phyloP scores from a whole-genome alignment of 2,797 vertebrate species.

The Sylvilagus floridanus region DNA sequence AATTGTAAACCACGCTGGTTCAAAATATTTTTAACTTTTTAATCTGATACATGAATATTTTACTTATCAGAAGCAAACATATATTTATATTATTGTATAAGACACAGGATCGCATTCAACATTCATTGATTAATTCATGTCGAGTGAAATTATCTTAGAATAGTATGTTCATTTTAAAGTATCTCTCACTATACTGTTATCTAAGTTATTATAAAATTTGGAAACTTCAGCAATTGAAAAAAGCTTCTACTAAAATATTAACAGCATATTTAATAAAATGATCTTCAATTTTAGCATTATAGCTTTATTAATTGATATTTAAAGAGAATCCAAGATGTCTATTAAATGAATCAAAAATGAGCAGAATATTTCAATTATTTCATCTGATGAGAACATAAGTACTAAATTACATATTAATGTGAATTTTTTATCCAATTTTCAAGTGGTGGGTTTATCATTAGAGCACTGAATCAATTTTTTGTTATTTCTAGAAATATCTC shows the following conservation, averaged over 20 bases:
- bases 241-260: conserved; percentile 1
- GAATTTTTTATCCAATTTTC: not conserved
- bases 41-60: not conserved
- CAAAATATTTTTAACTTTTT: conserved; percentile 28
- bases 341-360: conserved; percentile 14
- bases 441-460: not conserved
- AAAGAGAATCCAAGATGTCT: not conserved
- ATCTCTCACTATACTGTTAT: conserved; percentile 13
- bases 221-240: conserved; percentile 3
- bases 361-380: conserved; percentile 10
- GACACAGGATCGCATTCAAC: not conserved
- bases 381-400: not conserved
- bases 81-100: conserved; percentile 5
- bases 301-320: not conserved
- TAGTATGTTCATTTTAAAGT: conserved; percentile 18
- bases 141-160: conserved; percentile 31
- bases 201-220: conserved; percentile 48
- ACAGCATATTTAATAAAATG: conserved; percentile 34
- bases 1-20: not conserved
- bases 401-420: not conserved
- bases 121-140: not conserved
- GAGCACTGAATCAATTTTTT: not conserved
- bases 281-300: not conserved
- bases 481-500: not conserved
- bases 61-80: not conserved